These are phyloP conservation scores for Cebus imitator DNA, from an alignment of 2,113 vertebrate species.

Conservation along the genomic window DNA sequence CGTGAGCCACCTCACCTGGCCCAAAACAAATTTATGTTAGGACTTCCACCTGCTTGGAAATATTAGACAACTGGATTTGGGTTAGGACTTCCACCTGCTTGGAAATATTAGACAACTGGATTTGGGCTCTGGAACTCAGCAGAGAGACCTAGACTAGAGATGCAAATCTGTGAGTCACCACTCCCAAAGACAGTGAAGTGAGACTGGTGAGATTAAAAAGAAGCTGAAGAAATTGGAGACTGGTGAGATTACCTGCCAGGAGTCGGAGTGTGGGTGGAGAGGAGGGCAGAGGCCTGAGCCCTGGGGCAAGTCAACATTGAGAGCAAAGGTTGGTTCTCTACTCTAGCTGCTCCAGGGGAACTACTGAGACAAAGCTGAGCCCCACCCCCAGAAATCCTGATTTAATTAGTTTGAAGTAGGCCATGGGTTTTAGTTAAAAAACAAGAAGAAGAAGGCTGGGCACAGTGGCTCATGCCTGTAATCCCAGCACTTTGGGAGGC, in stretches of 20 bases:
- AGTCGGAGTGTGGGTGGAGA: neutral
- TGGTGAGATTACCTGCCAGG: neutral
- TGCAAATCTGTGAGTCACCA: neutral
- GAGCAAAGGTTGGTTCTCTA: neutral
- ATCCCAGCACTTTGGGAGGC: too few species aligned
- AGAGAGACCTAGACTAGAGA: neutral
- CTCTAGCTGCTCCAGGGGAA: neutral
- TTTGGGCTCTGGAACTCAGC: neutral
- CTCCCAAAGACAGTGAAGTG: too few species aligned
- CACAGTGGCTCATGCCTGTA: too few species aligned
- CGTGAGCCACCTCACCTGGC: too few species aligned
- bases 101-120: neutral
- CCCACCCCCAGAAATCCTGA: neutral
- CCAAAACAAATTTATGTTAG: neutral
- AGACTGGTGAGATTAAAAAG: too few species aligned
- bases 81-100: neutral
- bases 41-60: neutral
- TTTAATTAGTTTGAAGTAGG: neutral
- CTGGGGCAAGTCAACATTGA: neutral
- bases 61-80: neutral
- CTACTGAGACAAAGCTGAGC: neutral
- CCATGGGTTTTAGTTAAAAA: neutral
- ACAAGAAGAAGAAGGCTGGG: neutral
- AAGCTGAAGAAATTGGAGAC: neutral
- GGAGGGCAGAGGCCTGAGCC: neutral